Evolutionary conservation across 2,797 vertebrate genomes (phyloP), one percentile per base, ranked within the genome.

Genomic region (Betta splendens): DNA sequence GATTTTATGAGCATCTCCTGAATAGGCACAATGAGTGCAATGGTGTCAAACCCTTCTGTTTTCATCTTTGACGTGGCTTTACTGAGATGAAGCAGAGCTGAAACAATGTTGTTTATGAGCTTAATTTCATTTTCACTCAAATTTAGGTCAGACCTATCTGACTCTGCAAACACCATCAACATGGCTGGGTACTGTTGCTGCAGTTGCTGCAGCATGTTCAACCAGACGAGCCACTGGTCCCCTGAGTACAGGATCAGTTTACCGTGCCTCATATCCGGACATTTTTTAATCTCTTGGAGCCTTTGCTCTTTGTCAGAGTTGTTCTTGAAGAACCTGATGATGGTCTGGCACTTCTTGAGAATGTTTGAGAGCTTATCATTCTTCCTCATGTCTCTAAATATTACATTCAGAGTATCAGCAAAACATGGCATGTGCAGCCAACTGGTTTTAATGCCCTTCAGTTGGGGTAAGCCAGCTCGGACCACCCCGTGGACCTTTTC

Each of bases 341-440:
- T 65, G 23, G 50, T 36, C 23, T 37, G 31, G 5, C 45, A 50
- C 38, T 57, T 49, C n/a, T 9, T 43, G 15, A 65, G 39, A 8
- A 65, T 38, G 4, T 17, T 5, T 0, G 4, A n/a, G 18, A 65
- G 31, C n/a, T 44, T 23, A 0, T 9, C 7, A 1, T 13, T 4
- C 1, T 9, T 18, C 51, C 50, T 43, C 18, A 64, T 45, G 36
- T 18, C 38, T 5, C 37, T 31, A 11, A 43, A 42, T 1, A 64
- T 5, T 52, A 15, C 23, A 5, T 64, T 43, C 15, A 64, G 8
- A 18, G 32, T 38, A 31, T 57, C 46, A 0, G 62, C 53, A 18
- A 65, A 65, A 23, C 62, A 65, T 15, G 62, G 52, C 18, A 65
- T 44, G 23, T 50, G 9, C 1, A 1, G 37, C 37, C 37, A 65